Conservation (phyloP, 2,888 invertebrate species). For the Nycteola revayana region DNA sequence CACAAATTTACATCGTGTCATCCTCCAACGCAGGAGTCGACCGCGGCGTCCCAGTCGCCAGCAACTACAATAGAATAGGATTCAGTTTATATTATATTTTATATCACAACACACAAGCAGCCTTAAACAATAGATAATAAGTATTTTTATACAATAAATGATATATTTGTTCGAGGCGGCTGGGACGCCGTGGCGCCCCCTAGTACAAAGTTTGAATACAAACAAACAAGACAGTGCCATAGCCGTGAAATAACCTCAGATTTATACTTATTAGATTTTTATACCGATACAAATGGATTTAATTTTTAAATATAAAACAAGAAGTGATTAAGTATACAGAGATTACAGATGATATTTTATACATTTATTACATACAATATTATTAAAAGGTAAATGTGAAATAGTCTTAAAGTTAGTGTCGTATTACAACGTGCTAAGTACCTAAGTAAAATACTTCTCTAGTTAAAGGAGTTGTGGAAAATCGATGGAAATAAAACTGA, state of each 20-base stretch:
- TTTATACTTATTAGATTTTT: slow-evolving; percentile 81
- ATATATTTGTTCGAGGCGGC: slow-evolving; percentile 44
- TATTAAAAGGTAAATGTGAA: slow-evolving; percentile 75
- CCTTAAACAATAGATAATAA: slow-evolving; percentile 77
- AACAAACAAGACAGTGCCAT: slow-evolving; percentile 73
- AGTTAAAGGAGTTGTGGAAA: slow-evolving; percentile 44
- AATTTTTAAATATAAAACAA: slow-evolving; percentile 81
- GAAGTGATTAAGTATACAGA: slow-evolving; percentile 81
- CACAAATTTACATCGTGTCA: slow-evolving; percentile 55
- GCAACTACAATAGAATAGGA: slow-evolving; percentile 51
- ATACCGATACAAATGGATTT: slow-evolving; percentile 83
- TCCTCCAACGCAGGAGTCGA: slow-evolving; percentile 52
- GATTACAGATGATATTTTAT: slow-evolving; percentile 83
- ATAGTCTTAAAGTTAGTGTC: slow-evolving; percentile 75
- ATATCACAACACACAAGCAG: slow-evolving; percentile 56
- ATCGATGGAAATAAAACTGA: slow-evolving; percentile 27
- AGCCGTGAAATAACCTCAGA: slow-evolving; percentile 77
- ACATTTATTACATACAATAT: slow-evolving; percentile 82
- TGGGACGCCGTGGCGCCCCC: slow-evolving; percentile 52
- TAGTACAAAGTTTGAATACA: slow-evolving; percentile 77
- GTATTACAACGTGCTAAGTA: slow-evolving; percentile 63
- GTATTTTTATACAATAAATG: slow-evolving; percentile 77
- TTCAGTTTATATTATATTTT: slow-evolving; percentile 51
- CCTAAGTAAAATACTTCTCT: slow-evolving; percentile 39
- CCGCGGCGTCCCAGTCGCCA: slow-evolving; percentile 51